A percentile compares a stretch with the other conserved stretches of the same genome.
phyloP scores from a whole-genome alignment of 2,888 invertebrate genomes.

The Thymelicus lineola region DNA sequence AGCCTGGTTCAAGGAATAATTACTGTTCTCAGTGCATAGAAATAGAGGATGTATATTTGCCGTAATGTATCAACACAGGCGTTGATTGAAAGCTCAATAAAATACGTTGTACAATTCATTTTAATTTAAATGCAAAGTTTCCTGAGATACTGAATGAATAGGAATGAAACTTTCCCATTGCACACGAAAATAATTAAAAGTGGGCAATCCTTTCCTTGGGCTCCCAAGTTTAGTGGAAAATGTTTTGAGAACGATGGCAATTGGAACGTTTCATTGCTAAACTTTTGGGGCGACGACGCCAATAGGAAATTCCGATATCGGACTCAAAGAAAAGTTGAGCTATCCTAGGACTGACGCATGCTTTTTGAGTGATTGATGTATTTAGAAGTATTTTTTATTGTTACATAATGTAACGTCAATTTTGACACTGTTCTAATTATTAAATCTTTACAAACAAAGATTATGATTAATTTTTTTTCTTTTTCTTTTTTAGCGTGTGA shows the following conservation, averaged over 20 bases:
- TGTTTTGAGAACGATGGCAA: constrained; percentile 24
- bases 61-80: background rate
- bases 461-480: no score
- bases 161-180: constrained; percentile 20
- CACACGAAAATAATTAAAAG: constrained; percentile 21
- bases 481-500: no score
- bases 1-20: no score
- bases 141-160: constrained; percentile 11
- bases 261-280: constrained; percentile 26
- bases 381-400: no score
- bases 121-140: constrained; percentile 17
- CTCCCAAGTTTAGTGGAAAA: constrained; percentile 21
- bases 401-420: no score
- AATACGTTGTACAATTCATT: constrained; percentile 3
- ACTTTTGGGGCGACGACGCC: constrained; percentile 29
- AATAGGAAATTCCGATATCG: constrained; percentile 18
- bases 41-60: no score
- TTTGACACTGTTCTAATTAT: no score
- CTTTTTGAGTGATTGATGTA: no score
- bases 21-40: no score
- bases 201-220: constrained; percentile 2
- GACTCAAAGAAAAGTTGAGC: constrained; percentile 11
- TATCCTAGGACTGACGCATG: background rate
- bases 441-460: no score
- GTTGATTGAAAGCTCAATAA: constrained; percentile 2